Conservation (phyloP, 2,888 invertebrate genomes). For the Melanotus villosus region DNA sequence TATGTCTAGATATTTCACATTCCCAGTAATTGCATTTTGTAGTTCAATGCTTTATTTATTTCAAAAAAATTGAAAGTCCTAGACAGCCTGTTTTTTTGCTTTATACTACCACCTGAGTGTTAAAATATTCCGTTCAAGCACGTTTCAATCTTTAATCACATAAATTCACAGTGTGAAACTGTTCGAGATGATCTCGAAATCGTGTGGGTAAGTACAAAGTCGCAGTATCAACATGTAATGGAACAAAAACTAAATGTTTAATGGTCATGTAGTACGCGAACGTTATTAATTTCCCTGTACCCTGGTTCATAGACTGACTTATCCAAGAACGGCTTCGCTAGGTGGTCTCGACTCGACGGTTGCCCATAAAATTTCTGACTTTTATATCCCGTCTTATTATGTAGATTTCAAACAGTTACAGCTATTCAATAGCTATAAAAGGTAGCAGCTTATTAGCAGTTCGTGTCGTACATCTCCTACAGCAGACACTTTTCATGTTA, state of each 20-base stretch:
- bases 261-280: conserved; percentile 19
- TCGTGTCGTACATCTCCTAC: conserved; percentile 38
- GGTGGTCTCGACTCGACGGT: conserved; percentile 51
- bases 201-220: too few species aligned
- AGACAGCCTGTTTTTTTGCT: too few species aligned
- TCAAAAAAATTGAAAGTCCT: too few species aligned
- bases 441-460: conserved; percentile 48
- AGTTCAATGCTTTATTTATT: too few species aligned
- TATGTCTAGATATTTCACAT: too few species aligned
- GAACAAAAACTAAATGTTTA: conserved; percentile 7
- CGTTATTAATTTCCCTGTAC: conserved; percentile 41
- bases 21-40: too few species aligned
- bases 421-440: conserved; percentile 53
- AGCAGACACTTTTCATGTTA: conserved; percentile 30
- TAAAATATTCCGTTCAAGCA: conserved; percentile 14
- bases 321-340: conserved; percentile 36
- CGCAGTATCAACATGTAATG: too few species aligned
- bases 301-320: conserved; percentile 23
- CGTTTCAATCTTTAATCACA: too few species aligned
- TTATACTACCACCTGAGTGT: conserved; percentile 5
- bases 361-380: conserved; percentile 51
- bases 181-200: too few species aligned
- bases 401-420: conserved; percentile 50
- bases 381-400: conserved; percentile 51
- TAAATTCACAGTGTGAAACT: too few species aligned